These are phyloP conservation scores for Clarias laeviceps DNA, from an alignment of 2,797 vertebrate species.

Conservation along the genomic window DNA sequence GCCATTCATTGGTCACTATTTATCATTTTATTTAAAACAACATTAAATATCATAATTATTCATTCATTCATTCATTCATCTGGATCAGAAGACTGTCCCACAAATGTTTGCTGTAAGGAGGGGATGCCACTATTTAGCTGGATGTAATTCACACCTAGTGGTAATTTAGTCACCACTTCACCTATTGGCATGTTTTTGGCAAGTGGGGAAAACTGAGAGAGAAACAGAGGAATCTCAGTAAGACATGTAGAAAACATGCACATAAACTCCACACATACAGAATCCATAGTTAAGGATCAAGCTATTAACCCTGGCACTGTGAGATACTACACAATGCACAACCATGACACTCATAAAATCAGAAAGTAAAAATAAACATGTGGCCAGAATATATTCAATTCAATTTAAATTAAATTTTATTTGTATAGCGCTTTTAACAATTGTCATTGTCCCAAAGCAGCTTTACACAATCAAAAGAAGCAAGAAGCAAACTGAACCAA, in stretches of 20 bases:
- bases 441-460: too few relatives aligned
- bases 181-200: not conserved
- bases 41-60: not conserved
- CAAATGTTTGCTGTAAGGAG: not conserved
- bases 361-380: not conserved
- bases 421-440: too few relatives aligned
- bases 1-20: not conserved
- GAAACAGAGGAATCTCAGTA: not conserved
- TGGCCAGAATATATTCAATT: not conserved
- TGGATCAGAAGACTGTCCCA: not conserved
- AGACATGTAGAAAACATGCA: not conserved
- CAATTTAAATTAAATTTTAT: too few relatives aligned
- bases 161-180: not conserved
- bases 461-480: too few relatives aligned
- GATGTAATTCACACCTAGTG: not conserved
- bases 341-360: not conserved
- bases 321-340: not conserved
- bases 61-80: not conserved
- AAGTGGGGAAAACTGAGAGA: not conserved
- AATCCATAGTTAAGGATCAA: not conserved
- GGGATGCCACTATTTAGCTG: not conserved
- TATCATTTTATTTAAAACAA: not conserved
- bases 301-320: not conserved
- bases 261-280: not conserved
- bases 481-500: too few relatives aligned